phyloP scores from a whole-genome alignment of 1,140 invertebrate genomes.

The Drosophila lacertosa region DNA sequence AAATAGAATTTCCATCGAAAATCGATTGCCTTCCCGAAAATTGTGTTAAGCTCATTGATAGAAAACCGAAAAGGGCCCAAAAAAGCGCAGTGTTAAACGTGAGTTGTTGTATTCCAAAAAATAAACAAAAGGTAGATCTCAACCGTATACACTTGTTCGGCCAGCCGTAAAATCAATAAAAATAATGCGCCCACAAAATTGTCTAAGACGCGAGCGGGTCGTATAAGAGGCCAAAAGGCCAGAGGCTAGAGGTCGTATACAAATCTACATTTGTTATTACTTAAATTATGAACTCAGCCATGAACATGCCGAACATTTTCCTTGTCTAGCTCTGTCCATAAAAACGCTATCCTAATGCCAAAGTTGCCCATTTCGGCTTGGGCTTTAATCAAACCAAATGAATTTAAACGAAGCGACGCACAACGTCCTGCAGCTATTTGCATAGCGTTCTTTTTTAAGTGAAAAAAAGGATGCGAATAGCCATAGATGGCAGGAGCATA shows the following conservation, averaged over 20 bases:
- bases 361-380: conserved; percentile 35
- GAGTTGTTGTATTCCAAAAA: conserved; percentile 54
- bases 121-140: conserved; percentile 38
- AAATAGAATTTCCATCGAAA: conserved; percentile 46
- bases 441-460: conserved; percentile 73
- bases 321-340: conserved; percentile 2
- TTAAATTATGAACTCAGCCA: conserved; percentile 57
- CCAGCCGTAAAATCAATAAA: conserved; percentile 48
- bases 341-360: conserved; percentile 42
- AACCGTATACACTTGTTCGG: conserved; percentile 17
- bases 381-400: conserved; percentile 80
- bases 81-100: conserved; percentile 50
- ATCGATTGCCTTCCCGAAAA: conserved; percentile 21
- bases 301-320: conserved; percentile 11
- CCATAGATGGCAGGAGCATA: conserved; percentile 26
- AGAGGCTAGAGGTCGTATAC: conserved; percentile 4
- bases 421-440: conserved; percentile 68
- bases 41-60: conserved; percentile 36
- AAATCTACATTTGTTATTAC: conserved; percentile 53
- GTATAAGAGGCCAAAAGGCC: too few relatives aligned
- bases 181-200: conserved; percentile 47
- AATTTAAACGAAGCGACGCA: conserved; percentile 78
- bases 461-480: conserved; percentile 74
- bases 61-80: conserved; percentile 41
- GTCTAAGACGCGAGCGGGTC: conserved; percentile 29